Percentiles rank a stretch among this genome's conserved stretches.
Evolutionary conservation across 2,888 invertebrate genomes (phyloP).

Genomic region (Pseudeuparius sepicola): DNA sequence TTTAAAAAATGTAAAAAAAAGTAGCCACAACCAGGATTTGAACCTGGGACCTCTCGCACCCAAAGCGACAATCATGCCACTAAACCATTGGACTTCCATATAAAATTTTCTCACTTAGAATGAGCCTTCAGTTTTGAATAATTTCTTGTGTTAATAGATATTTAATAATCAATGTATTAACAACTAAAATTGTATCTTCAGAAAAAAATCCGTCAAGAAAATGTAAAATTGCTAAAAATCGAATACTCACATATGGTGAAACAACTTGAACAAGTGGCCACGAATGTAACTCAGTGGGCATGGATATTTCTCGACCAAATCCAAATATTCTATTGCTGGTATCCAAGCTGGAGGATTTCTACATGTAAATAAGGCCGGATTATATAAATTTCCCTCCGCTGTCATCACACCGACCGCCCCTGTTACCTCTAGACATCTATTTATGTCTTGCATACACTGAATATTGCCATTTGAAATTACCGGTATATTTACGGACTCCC

Average conservation of each 20-base stretch:
- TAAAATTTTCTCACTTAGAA: too few relatives aligned
- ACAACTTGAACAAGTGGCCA: conserved; percentile 94
- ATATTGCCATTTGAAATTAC: conserved; percentile 98
- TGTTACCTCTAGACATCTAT: conserved; percentile 74
- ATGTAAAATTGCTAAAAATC: too few relatives aligned
- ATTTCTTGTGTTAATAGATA: too few relatives aligned
- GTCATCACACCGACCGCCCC: conserved; percentile 83
- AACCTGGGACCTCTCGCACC: not conserved
- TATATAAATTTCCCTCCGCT: conserved; percentile 94
- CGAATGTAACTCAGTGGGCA: conserved; percentile 83
- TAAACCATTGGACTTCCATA: too few relatives aligned
- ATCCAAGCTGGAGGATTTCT: conserved; percentile 77
- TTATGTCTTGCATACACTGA: conserved; percentile 78
- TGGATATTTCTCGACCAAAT: conserved; percentile 70
- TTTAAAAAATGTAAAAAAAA: too few relatives aligned
- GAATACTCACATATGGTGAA: conserved; percentile 79
- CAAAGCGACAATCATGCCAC: too few relatives aligned
- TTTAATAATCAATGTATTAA: too few relatives aligned
- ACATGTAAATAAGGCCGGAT: conserved; percentile 85
- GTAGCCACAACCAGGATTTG: not conserved
- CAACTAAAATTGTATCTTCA: too few relatives aligned
- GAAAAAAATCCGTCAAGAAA: too few relatives aligned
- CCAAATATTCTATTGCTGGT: conserved; percentile 79
- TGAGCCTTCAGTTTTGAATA: too few relatives aligned
- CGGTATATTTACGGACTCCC: conserved; percentile 78